Base-by-base conservation (phyloP, 2,888 invertebrate genomes). In the Empis livida region DNA sequence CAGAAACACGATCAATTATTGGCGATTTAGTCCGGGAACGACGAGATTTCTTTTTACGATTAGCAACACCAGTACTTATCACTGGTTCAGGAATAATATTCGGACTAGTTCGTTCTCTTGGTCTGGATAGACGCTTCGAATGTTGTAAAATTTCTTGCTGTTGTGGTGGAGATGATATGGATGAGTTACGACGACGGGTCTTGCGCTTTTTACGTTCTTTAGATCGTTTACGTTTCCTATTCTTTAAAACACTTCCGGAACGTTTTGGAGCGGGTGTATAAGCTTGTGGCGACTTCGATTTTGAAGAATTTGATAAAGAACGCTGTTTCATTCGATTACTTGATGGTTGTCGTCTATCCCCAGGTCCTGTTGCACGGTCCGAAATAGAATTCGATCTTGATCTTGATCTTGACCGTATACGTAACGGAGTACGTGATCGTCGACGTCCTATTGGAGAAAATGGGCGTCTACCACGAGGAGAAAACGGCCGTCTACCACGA, bases 391-490 rank as follows among this genome's bases (percentile, higher is more conserved):
- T 53, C 6, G 71, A 67, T 38, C 61, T 53, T 8, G 71, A 67
- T 38, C 61, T 53, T 8, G 71, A 67, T 37, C 61, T 59, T 3
- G 71, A 70, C n/a, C 59, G 58, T 47, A 66, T 53, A 17, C 60
- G 48, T 10, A 58, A 38, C 5, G 61, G 57, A 30, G 57, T 62
- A 15, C 56, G 57, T 0, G 56, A 55, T 1, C 52, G 56, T 15
- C 56, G 59, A 14, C 56, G 55, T 23, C 56, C 49, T 0, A 53
- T 48, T 5, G 52, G 56, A 2, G 57, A 50, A 27, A 47, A 49
- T n/a, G 54, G 51, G 37, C 55, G 42, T 8, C 6, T 10, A 8
- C 27, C 27, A 23, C 41, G 41, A 10, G 54, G 52, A 14, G 62
- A 57, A 3, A 52, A 55, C 4, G 67, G 64, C 10, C 57, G 58